A percentile compares a stretch with the other conserved stretches of the same genome.
These are phyloP conservation scores for Paramisgurnus dabryanus DNA, from an alignment of 2,113 vertebrate genomes.

Conservation along the genomic window DNA sequence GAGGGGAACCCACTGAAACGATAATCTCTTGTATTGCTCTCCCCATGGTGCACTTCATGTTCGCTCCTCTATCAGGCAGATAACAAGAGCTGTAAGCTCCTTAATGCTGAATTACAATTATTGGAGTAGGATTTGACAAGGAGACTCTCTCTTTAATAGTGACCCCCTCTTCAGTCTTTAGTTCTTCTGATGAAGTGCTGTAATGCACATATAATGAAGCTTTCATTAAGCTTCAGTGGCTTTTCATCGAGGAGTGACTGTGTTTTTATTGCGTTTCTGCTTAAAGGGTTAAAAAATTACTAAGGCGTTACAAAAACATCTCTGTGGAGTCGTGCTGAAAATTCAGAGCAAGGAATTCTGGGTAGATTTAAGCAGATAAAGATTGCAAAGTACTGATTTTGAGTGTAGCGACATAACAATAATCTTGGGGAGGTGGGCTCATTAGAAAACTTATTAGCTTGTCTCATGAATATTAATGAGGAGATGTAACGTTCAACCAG, in stretches of 20 bases:
- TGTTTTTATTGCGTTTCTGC: conserved; percentile 53
- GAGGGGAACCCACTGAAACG: conserved; percentile 55
- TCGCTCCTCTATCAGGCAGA: conserved; percentile 54
- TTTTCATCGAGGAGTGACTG: conserved; percentile 58
- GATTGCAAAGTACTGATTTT: not conserved
- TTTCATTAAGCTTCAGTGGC: conserved; percentile 60
- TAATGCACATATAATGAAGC: conserved; percentile 66
- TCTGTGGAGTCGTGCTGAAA: conserved; percentile 30
- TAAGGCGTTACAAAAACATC: conserved; percentile 30
- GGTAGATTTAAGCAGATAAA: not conserved
- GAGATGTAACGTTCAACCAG: too few species aligned
- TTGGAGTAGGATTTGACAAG: conserved; percentile 54
- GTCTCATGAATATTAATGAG: too few species aligned
- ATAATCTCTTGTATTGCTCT: conserved; percentile 73
- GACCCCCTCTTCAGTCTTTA: conserved; percentile 48
- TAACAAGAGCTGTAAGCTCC: conserved; percentile 68
- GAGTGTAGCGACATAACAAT: too few species aligned
- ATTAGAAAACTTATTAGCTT: too few species aligned
- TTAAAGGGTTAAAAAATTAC: conserved; percentile 49
- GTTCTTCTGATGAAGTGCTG: conserved; percentile 61
- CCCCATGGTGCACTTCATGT: conserved; percentile 67
- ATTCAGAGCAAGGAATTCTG: not conserved
- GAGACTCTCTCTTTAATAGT: conserved; percentile 41
- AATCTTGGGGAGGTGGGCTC: too few species aligned
- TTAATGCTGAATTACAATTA: conserved; percentile 74